Conservation (phyloP, 2,888 invertebrate species). For the Pseudoips prasinana region DNA sequence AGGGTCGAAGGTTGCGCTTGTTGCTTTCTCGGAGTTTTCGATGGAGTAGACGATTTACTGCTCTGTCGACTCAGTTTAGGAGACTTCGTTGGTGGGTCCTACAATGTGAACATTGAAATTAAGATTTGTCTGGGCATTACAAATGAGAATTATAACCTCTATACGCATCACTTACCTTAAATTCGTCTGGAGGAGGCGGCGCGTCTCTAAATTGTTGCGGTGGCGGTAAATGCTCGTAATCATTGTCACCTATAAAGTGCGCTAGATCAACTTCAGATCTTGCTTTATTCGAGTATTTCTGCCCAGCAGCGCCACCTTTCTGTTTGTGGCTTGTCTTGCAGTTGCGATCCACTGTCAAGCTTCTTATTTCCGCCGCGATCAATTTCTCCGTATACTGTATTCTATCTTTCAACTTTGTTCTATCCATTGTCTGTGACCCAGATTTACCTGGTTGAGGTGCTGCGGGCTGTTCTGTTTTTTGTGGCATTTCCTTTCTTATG, state of each 20-base stretch:
- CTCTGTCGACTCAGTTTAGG: slow-evolving; percentile 69
- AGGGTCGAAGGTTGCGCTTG: slow-evolving; percentile 57
- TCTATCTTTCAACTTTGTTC: slow-evolving; percentile 66
- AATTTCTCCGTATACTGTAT: slow-evolving; percentile 77
- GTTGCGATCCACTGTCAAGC: slow-evolving; percentile 64
- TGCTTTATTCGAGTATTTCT: slow-evolving; percentile 75
- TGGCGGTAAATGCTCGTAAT: slow-evolving; percentile 89
- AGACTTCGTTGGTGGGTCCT: slow-evolving; percentile 75
- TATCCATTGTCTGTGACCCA: slow-evolving; percentile 52
- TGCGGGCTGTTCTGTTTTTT: slow-evolving; percentile 43
- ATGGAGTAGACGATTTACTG: slow-evolving; percentile 73
- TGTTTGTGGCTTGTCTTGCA: slow-evolving; percentile 59
- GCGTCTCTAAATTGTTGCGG: slow-evolving; percentile 93
- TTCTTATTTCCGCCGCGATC: slow-evolving; percentile 74
- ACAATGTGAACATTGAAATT: slow-evolving; percentile 6
- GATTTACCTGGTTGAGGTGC: neutral
- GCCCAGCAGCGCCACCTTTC: slow-evolving; percentile 50
- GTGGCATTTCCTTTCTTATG: slow-evolving; percentile 73
- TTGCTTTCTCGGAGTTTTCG: slow-evolving; percentile 64
- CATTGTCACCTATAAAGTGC: slow-evolving; percentile 79
- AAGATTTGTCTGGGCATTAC: too few species aligned
- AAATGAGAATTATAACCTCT: too few species aligned
- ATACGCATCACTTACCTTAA: slow-evolving; percentile 69
- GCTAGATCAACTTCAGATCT: slow-evolving; percentile 83
- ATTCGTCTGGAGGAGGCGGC: slow-evolving; percentile 89